Evolutionary conservation across 2,113 vertebrate species (phyloP).

Genomic region (Chinchilla lanigera): DNA sequence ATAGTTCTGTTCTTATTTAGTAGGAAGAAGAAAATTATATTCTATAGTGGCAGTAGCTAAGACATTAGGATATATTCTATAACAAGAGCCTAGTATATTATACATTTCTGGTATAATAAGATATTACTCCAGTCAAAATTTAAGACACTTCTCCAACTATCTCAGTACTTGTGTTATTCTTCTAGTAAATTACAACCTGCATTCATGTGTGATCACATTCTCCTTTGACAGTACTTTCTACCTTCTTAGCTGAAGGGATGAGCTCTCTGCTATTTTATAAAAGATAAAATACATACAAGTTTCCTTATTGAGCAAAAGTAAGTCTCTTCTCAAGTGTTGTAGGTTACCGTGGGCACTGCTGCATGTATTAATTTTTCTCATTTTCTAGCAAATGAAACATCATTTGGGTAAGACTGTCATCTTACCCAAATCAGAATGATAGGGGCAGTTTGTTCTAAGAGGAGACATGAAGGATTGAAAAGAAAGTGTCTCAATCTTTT

Average conservation of each 20-base stretch:
- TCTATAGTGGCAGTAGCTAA: not conserved
- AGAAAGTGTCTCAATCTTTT: conserved; percentile 5
- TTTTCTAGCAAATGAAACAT: not conserved
- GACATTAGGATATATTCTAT: not conserved
- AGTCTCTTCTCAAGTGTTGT: not conserved
- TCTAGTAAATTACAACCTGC: conserved; percentile 15
- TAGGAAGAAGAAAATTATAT: not conserved
- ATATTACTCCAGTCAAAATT: conserved; percentile 25
- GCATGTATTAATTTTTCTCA: not conserved
- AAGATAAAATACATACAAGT: not conserved
- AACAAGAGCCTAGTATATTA: not conserved
- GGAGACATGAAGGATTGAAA: not conserved
- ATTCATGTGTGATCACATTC: conserved; percentile 8
- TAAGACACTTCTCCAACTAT: conserved; percentile 12
- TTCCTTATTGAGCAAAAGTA: conserved; percentile 17
- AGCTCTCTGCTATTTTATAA: not conserved
- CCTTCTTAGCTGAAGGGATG: not conserved
- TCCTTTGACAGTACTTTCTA: conserved; percentile 24
- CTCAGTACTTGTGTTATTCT: not conserved
- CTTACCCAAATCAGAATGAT: conserved; percentile 14
- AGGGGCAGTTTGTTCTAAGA: conserved; percentile 3
- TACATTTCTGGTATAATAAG: conserved; percentile 5
- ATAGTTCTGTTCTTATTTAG: conserved; percentile 10
- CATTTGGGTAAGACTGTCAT: not conserved
- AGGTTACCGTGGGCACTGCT: not conserved